Base-by-base conservation (phyloP, 1,140 invertebrate species). In the Brachionus sp. region DNA sequence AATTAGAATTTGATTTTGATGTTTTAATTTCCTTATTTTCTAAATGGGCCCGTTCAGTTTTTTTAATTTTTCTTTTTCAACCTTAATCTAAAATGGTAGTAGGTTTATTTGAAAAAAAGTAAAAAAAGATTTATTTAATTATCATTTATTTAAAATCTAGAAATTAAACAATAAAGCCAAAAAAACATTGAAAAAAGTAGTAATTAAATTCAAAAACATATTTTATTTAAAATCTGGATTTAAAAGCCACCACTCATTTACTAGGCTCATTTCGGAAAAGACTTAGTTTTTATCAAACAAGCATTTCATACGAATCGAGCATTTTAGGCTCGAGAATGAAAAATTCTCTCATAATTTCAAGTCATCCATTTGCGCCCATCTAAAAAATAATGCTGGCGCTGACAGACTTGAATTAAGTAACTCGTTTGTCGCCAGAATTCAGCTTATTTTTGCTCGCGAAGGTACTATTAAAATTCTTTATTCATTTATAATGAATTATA, bases 381-480 rank as follows among this genome's bases (percentile, higher is more conserved):
- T 9, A 80, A 25, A 46, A 80, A 25, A 19, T 80, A 3, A 80
- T 80, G 0, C 29, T 62, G 4, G 50, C 77, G 1, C 77, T 80
- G 9, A 35, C 77, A 7, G 77, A 80, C 29, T 42, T 80, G 19
- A 19, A 80, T 13, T 57, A 80, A 44, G 77, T 80, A 23, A 80
- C 77, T 80, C 29, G 77, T 12, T 25, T 80, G 19, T 80, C 77
- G n/a, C 77, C 77, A 0, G 77, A 80, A 80, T 80, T 46, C 53
- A 57, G 77, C 13, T 57, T 80, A 39, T 80, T 23, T 80, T 80
- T 42, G 57, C 46, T 44, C 50, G 23, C 16, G 77, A 80, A 80
- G 50, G 50, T 9, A 46, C 77, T 33, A 37, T 80, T 42, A 13
- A 80, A 16, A 80, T 80, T 42, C 29, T 80, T 3, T 80, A 80